These are phyloP conservation scores for Odontomyia ornata DNA, from an alignment of 2,888 invertebrate genomes.

Conservation along the genomic window DNA sequence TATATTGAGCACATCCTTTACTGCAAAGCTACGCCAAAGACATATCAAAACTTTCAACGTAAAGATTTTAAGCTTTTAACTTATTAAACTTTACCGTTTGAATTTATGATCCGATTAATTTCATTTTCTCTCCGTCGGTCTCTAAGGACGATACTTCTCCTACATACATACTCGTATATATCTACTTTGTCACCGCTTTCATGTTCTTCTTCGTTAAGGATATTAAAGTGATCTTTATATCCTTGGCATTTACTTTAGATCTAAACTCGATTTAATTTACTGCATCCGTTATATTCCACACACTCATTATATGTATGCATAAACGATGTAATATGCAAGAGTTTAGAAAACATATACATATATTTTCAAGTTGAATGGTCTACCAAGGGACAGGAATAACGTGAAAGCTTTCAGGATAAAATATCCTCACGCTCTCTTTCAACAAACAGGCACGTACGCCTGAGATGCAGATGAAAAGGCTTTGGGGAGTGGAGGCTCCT, in stretches of 20 bases:
- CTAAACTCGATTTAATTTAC: constrained; percentile 33
- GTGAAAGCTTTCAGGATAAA: not conserved
- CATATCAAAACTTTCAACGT: constrained; percentile 17
- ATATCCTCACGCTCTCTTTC: not conserved
- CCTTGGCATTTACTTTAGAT: not conserved
- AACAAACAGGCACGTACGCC: not conserved
- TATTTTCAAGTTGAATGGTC: not conserved
- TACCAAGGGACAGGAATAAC: not conserved
- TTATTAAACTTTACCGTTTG: constrained; percentile 37
- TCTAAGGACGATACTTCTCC: constrained; percentile 14
- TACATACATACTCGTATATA: too few species aligned
- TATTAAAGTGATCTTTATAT: constrained; percentile 35
- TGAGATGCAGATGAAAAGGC: not conserved
- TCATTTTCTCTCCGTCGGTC: not conserved
- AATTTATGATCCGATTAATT: constrained; percentile 41
- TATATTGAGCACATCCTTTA: not conserved
- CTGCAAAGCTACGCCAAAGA: not conserved
- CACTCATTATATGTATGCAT: not conserved
- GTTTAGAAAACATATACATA: not conserved
- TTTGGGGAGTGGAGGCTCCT: not conserved
- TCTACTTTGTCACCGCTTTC: not conserved
- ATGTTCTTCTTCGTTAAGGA: not conserved
- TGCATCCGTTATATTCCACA: not conserved
- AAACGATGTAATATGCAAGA: not conserved
- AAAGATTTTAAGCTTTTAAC: constrained; percentile 38